A percentile compares a stretch with the other conserved stretches of the same genome.
Conservation (phyloP, 2,113 vertebrate genomes). For the Colius striatus region DNA sequence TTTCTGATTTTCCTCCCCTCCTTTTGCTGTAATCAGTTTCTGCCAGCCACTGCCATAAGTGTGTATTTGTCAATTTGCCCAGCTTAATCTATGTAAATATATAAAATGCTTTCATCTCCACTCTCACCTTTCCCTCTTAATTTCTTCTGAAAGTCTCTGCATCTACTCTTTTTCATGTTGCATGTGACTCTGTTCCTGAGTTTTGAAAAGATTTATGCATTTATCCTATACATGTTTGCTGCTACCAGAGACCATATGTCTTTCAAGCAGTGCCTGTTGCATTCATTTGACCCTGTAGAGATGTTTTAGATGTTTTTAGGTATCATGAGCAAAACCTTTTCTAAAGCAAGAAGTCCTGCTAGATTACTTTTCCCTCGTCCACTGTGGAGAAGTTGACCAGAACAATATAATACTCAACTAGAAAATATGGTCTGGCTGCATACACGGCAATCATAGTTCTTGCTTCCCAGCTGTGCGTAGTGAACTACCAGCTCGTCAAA, state of each 20-base stretch:
- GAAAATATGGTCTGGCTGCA: not conserved
- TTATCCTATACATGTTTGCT: not conserved
- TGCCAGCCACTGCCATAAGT: not conserved
- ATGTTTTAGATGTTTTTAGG: not conserved
- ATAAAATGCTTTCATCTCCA: slow-evolving; percentile 24
- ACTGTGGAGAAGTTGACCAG: not conserved
- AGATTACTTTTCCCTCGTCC: not conserved
- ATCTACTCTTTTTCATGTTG: not conserved
- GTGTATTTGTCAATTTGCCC: slow-evolving; percentile 15
- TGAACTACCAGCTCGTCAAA: not conserved
- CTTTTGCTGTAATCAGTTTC: slow-evolving; percentile 19
- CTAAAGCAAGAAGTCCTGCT: not conserved
- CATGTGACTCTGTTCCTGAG: not conserved
- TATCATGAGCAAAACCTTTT: not conserved
- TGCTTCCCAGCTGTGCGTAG: not conserved
- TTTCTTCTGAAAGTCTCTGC: not conserved
- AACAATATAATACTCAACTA: not conserved
- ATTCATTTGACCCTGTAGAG: not conserved
- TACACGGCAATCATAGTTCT: not conserved
- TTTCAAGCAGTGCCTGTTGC: not conserved
- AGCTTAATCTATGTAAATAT: slow-evolving; percentile 41
- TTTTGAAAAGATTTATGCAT: not conserved
- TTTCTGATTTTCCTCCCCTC: not conserved
- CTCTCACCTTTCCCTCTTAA: not conserved
- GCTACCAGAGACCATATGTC: not conserved